Base-by-base conservation (phyloP, 2,888 invertebrate genomes). In the Harpagoxenus sublaevis region DNA sequence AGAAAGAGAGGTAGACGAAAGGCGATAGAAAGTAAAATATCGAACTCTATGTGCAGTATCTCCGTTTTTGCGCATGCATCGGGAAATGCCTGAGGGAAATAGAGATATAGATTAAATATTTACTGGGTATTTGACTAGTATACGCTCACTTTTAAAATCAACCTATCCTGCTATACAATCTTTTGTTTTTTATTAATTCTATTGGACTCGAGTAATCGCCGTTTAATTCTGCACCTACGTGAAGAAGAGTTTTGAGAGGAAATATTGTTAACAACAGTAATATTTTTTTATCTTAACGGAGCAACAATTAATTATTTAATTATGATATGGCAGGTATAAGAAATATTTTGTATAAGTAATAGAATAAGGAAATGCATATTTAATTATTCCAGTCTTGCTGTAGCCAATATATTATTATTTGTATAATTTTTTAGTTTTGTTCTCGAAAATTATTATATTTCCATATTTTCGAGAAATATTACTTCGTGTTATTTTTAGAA, bases 121-220 rank as follows among this genome's bases (percentile, higher is more conserved):
- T 71, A 39, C 86, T 68, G 79, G 68, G 86, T 88, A 91, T 89
- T 90, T 89, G 88, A 88, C 89, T 91, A 71, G 55, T 55, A 28
- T 55, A 28, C n/a, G 39, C 9, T 55, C 15, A 55, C 15, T 39
- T 55, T 18, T 55, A 39, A 39, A 71, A 71, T 71, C 53, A 71
- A 71, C 5, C 55, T 55, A 55, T 53, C 23, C 71, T 39, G 15
- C 23, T 39, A 23, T 39, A 39, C 8, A 53, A 55, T 71, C 9
- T 28, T 55, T 71, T 23, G 23, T 23, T 71, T 28, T 71, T 71
- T 71, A 71, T 71, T 15, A 18, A 42, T 15, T 55, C 39, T 53
- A 71, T 42, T 39, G 39, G 39, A 71, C 23, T 71, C 23, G 35
- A 15, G 9, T 42, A 23, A 28, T 10, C 9, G 18, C 6, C 57